These are phyloP conservation scores for Drosophila nebulosa DNA, from an alignment of 1,140 invertebrate genomes.

Conservation along the genomic window DNA sequence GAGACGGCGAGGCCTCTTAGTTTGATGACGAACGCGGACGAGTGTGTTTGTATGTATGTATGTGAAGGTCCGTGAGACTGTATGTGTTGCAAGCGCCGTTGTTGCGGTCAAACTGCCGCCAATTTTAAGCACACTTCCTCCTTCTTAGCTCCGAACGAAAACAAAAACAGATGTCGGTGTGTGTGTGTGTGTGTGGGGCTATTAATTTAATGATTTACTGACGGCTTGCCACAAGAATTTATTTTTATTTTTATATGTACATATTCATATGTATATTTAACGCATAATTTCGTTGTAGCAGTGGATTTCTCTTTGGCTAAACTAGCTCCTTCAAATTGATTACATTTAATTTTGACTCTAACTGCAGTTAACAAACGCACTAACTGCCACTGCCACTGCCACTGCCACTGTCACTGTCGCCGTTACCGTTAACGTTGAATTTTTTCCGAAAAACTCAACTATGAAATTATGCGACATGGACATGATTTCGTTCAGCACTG, in stretches of 20 bases:
- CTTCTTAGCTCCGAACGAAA: conserved; percentile 29
- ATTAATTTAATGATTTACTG: conserved; percentile 79
- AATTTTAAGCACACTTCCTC: conserved; percentile 64
- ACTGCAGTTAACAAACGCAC: conserved; percentile 9
- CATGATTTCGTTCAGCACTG: conserved; percentile 75
- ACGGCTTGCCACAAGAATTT: conserved; percentile 63
- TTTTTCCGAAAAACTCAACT: conserved; percentile 58
- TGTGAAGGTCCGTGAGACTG: conserved; percentile 23
- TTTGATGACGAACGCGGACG: conserved; percentile 62
- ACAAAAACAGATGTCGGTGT: conserved; percentile 44
- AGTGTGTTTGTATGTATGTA: conserved; percentile 16
- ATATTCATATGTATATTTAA: conserved; percentile 27
- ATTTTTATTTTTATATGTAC: conserved; percentile 39
- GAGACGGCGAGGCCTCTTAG: neutral
- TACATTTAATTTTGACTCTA: neutral
- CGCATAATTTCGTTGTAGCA: conserved; percentile 28
- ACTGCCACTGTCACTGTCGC: conserved; percentile 18
- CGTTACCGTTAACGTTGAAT: conserved; percentile 41
- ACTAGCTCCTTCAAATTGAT: neutral
- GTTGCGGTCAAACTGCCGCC: conserved; percentile 74
- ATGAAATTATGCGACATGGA: conserved; percentile 74
- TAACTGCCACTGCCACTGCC: conserved; percentile 33
- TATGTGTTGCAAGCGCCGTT: conserved; percentile 31
- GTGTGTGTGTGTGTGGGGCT: conserved; percentile 43
- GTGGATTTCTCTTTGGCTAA: conserved; percentile 6